Base-by-base conservation (phyloP, 2,888 invertebrate genomes). In the Xylophagus ater region DNA sequence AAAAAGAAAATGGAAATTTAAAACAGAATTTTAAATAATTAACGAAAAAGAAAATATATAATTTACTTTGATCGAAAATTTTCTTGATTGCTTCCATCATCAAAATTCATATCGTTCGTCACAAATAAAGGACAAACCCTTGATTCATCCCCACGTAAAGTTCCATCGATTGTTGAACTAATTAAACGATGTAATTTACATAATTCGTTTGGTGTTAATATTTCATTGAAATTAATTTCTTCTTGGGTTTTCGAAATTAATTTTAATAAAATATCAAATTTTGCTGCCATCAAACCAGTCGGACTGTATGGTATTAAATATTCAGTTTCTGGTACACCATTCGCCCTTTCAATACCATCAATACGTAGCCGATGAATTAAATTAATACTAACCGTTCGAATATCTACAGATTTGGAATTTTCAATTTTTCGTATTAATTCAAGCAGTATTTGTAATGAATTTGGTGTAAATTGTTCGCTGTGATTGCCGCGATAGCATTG, bases 351-450 rank as follows among this genome's bases (percentile, higher is more conserved):
- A 37, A 78, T 68, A 10, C 78, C 78, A 58, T 78, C 77, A 33
- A 76, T 63, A 14, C 75, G 69, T 24, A 74, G 58, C 4, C 25
- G 24, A 56, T 73, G 72, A 3, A 78, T 56, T 46, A 78, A 56
- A 6, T 72, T 66, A 10, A 72, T 65, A 39, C 71, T 68, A 31
- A 78, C 59, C 41, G 69, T 54, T 51, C 76, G 66, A 53, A 76
- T 65, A 50, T 77, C 62, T 42, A 65, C 69, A 5, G 72, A 60
- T 46, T 68, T 62, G 33, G 59, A 50, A 37, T 59, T 55, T 54
- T 81, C 81, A 38, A 78, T 57, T 59, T 75, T 77, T 49, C 72
- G 68, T 21, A 80, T 49, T 9, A 80, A 56, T 37, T 78, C 78
- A 15, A 79, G 59, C 37, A 76, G 62, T 2, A 74, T 65, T 46